Percentiles rank a stretch among this genome's conserved stretches.
phyloP scores from a whole-genome alignment of 2,797 vertebrate species.

The Acridotheres tristis region DNA sequence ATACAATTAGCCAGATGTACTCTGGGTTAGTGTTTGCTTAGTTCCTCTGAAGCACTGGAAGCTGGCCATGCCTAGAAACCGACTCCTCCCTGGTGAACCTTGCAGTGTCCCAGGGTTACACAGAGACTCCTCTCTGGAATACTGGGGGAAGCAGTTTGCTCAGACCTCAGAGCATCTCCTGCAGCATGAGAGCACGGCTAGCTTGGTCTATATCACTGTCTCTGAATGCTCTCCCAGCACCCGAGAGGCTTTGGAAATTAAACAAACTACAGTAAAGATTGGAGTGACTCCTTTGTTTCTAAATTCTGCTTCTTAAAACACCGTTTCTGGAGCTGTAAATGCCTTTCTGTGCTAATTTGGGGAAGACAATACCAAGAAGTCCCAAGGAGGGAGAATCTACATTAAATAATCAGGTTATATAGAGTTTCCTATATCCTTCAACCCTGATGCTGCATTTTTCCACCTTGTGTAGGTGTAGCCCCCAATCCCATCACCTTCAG shows the following conservation, averaged over 20 bases:
- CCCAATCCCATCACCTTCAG: background rate
- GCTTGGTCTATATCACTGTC: background rate
- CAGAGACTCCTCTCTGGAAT: background rate
- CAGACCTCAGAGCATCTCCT: background rate
- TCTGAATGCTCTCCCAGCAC: background rate
- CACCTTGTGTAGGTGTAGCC: background rate
- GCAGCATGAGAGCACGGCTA: background rate
- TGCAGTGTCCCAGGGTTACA: background rate
- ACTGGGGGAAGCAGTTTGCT: background rate
- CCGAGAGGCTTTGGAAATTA: background rate
- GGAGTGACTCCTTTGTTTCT: background rate
- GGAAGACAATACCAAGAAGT: background rate
- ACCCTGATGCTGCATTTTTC: background rate
- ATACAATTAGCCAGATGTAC: constrained; percentile 37
- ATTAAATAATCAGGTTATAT: background rate
- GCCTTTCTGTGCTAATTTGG: background rate
- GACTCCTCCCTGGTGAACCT: background rate
- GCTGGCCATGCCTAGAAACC: background rate
- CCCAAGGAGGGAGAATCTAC: background rate
- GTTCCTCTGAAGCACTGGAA: constrained; percentile 24
- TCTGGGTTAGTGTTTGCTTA: constrained; percentile 4
- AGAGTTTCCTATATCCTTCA: background rate
- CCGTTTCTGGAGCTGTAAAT: background rate
- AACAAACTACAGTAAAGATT: background rate
- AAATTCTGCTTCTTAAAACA: background rate